Conservation (phyloP, 2,797 vertebrate genomes). For the Alcedo quadribrachys region DNA sequence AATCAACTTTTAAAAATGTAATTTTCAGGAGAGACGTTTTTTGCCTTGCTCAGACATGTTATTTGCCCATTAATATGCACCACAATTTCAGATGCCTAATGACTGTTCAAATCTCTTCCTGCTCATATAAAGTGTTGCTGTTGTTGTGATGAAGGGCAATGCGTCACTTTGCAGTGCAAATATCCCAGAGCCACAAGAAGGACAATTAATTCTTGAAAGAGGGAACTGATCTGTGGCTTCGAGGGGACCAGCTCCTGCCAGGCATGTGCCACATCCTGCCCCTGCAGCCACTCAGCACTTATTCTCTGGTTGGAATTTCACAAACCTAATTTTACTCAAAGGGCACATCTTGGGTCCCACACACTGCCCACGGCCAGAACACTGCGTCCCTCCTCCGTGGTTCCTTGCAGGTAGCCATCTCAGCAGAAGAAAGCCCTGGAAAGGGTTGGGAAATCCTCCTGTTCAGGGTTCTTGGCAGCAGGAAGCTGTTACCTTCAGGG, state of each 20-base stretch:
- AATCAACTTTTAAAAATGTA: slow-evolving; percentile 69
- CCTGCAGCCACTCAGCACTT: not conserved
- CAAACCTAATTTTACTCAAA: not conserved
- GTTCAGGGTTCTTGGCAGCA: not conserved
- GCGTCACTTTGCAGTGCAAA: slow-evolving; percentile 40
- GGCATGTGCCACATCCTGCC: rapidly evolving
- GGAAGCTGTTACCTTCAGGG: not conserved
- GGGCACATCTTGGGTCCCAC: rapidly evolving
- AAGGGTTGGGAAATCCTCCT: not conserved
- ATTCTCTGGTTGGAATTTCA: not conserved
- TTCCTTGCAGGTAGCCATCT: not conserved
- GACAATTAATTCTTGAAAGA: slow-evolving; percentile 60
- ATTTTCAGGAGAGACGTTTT: slow-evolving; percentile 65
- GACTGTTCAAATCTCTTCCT: slow-evolving; percentile 64
- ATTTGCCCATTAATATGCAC: slow-evolving; percentile 68
- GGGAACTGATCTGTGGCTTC: not conserved
- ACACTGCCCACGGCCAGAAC: rapidly evolving
- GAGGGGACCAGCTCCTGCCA: not conserved
- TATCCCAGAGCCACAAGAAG: slow-evolving; percentile 66
- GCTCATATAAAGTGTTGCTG: slow-evolving; percentile 44
- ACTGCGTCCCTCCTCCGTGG: rapidly evolving
- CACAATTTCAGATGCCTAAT: slow-evolving; percentile 57
- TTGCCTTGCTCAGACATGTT: slow-evolving; percentile 55
- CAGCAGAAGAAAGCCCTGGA: not conserved
- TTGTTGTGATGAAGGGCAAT: slow-evolving; percentile 68